Base-by-base conservation (phyloP, 2,113 vertebrate genomes). In the Pterocles gutturalis region DNA sequence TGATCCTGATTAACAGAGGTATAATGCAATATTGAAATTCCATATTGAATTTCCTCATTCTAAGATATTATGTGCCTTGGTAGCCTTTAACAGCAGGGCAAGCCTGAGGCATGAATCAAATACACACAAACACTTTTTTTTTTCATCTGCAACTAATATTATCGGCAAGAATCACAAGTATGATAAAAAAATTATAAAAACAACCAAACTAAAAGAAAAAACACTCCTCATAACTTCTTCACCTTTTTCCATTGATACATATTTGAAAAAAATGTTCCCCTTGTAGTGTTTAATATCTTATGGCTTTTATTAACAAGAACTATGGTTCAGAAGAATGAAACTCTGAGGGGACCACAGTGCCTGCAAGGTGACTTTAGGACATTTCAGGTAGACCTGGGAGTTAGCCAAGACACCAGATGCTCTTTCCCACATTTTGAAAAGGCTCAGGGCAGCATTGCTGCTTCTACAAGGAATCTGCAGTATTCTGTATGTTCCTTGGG, bases 71-170 rank as follows among this genome's bases (percentile, higher is more conserved):
- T 17, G 53, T 84, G 7, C 20, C 51, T 58, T 60, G 5, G 60
- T 3, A 75, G 43, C 38, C 28, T 77, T 83, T 36, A 51, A 36
- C 1, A 4, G 36, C 0, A 45, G 51, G 58, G 34, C 41, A 51
- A 89, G 51, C 38, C 77, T 16, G 22, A 81, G 34, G 43, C 83
- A 55, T 7, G 38, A 29, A 26, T 45, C 29, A 41, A 73, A 38
- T 2, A 18, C 16, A 4, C 18, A 31, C 0, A 10, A 51, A 5
- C 28, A 28, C n/a, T n/a, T n/a, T n/a, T n/a, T n/a, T n/a, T n/a
- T n/a, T n/a, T n/a, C n/a, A 18, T 9, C 86, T 87, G 65, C 65
- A 53, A 41, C 34, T 9, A 29, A 26, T 0, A 4, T n/a, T 69
- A 7, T 10, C 65, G 41, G 24, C 29, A 55, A 65, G 57, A 71